Percentiles rank a stretch among this genome's conserved stretches.
phyloP scores from a whole-genome alignment of 2,113 vertebrate genomes.

The Chitala chitala region DNA sequence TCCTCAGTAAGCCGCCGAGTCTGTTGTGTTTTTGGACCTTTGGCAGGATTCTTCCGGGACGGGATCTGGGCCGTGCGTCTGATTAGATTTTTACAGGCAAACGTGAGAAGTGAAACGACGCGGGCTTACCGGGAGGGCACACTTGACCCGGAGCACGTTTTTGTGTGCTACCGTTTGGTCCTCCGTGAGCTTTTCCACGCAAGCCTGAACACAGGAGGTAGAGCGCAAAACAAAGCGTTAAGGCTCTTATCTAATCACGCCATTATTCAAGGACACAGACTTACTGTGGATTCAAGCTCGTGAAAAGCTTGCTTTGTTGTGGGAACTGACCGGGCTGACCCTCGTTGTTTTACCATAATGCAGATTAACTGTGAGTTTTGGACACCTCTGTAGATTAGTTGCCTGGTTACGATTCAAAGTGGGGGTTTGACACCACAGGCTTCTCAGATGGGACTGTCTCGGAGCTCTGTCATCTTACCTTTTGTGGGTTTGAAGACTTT shows the following conservation, averaged over 20 bases:
- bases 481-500: neutral
- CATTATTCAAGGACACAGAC: neutral
- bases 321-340: neutral
- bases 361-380: conserved; percentile 8
- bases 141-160: neutral
- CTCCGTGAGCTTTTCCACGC: neutral
- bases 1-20: no score
- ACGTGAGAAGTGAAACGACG: neutral
- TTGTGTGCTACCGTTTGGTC: neutral
- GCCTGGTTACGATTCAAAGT: conserved; percentile 16
- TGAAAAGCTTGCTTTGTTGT: neutral
- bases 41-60: neutral
- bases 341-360: conserved; percentile 12
- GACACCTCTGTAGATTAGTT: neutral
- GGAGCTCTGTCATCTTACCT: neutral
- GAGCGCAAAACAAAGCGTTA: neutral
- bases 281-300: neutral
- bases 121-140: neutral
- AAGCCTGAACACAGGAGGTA: neutral
- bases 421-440: neutral
- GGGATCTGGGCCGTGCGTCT: neutral
- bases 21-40: neutral
- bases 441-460: neutral
- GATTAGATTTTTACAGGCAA: neutral
- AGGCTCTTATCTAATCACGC: neutral